Conservation (phyloP, 2,888 invertebrate genomes). For the Gasteruption jaculator region DNA sequence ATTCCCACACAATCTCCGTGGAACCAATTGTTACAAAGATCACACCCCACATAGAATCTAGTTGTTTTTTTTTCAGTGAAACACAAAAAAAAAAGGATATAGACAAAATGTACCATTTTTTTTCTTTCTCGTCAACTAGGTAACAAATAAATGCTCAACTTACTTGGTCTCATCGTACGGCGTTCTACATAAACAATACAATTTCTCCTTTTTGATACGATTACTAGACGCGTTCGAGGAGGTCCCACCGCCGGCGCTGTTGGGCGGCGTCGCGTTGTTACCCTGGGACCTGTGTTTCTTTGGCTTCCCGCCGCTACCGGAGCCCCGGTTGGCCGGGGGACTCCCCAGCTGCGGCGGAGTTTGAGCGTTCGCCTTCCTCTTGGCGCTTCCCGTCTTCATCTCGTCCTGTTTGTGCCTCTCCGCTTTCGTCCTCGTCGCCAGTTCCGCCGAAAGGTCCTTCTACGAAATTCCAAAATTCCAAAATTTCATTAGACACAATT, state of each 20-base stretch:
- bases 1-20: conserved; percentile 96
- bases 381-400: conserved; percentile 60
- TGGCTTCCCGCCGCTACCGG: conserved; percentile 44
- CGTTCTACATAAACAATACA: conserved; percentile 88
- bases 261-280: conserved; percentile 38
- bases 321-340: conserved; percentile 40
- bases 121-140: conserved; percentile 6
- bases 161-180: conserved; percentile 94
- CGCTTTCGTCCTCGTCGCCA: conserved; percentile 67
- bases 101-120: conserved; percentile 4
- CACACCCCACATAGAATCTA: conserved; percentile 96
- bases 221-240: conserved; percentile 35
- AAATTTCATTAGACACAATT: background rate
- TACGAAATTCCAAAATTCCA: conserved; percentile 36
- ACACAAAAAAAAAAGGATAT: conserved; percentile 1
- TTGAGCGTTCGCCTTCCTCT: conserved; percentile 55
- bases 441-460: conserved; percentile 72
- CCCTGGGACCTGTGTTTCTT: conserved; percentile 46
- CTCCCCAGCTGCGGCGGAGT: conserved; percentile 43
- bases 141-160: conserved; percentile 34
- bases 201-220: conserved; percentile 67
- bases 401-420: conserved; percentile 69
- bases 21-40: conserved; percentile 97
- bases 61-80: conserved; percentile 14
- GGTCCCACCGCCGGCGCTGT: no score